phyloP scores from a whole-genome alignment of 2,888 invertebrate genomes.

The Sarcophaga rosellei region DNA sequence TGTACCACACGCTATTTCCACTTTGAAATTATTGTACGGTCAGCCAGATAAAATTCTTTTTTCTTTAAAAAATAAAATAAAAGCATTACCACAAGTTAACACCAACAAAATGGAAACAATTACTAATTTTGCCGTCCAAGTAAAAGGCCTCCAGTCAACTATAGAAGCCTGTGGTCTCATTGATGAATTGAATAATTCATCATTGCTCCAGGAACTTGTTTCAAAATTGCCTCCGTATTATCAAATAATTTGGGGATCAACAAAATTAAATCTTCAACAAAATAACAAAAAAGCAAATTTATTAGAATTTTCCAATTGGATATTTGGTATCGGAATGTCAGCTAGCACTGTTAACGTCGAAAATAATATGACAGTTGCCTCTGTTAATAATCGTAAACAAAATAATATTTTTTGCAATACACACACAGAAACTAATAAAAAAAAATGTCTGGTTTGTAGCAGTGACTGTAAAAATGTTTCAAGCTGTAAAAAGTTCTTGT shows the following conservation, averaged over 20 bases:
- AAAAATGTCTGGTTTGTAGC: slow-evolving; percentile 50
- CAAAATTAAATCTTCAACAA: slow-evolving; percentile 50
- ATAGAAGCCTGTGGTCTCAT: slow-evolving; percentile 56
- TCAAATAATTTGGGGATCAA: slow-evolving; percentile 56
- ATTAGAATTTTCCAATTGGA: slow-evolving; percentile 52
- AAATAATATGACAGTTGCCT: slow-evolving; percentile 12
- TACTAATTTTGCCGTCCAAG: slow-evolving; percentile 51
- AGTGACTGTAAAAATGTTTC: slow-evolving; percentile 32
- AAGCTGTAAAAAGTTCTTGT: slow-evolving; percentile 44
- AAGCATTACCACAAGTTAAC: slow-evolving; percentile 49
- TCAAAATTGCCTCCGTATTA: slow-evolving; percentile 59
- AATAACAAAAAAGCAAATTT: slow-evolving; percentile 49
- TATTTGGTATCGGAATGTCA: slow-evolving; percentile 50
- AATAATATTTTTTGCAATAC: slow-evolving; percentile 19
- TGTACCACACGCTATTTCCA: slow-evolving; percentile 52
- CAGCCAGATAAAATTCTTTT: slow-evolving; percentile 60
- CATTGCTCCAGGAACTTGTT: slow-evolving; percentile 58
- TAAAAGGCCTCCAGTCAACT: slow-evolving; percentile 45
- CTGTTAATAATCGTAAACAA: slow-evolving; percentile 32
- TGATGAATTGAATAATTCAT: slow-evolving; percentile 63
- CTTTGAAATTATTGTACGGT: slow-evolving; percentile 54
- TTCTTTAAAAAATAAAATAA: slow-evolving; percentile 60
- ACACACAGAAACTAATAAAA: slow-evolving; percentile 36
- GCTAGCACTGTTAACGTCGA: slow-evolving; percentile 40
- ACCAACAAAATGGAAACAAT: slow-evolving; percentile 60